These are phyloP conservation scores for Atrichornis clamosus DNA, from an alignment of 2,113 vertebrate genomes.

Conservation along the genomic window DNA sequence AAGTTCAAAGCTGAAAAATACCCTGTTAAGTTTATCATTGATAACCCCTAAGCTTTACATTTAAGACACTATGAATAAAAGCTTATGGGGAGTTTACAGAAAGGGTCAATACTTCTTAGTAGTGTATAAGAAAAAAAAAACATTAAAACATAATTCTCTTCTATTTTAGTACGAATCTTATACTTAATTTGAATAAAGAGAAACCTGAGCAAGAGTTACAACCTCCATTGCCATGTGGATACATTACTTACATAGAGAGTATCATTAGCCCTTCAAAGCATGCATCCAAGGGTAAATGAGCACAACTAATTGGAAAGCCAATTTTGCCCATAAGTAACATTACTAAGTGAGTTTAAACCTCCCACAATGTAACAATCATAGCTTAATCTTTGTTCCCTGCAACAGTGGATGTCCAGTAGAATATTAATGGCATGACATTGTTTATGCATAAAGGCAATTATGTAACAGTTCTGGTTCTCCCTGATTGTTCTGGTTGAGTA, in stretches of 20 bases:
- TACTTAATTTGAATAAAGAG: not conserved
- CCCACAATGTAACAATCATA: not conserved
- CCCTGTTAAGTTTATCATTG: not conserved
- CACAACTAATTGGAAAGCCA: conserved; percentile 55
- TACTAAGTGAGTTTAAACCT: conserved; percentile 37
- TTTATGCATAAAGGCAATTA: conserved; percentile 43
- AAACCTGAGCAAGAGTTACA: not conserved
- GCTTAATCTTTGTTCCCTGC: conserved; percentile 32
- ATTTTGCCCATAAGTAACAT: conserved; percentile 54
- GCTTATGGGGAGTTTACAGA: not conserved
- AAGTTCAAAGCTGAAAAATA: not conserved
- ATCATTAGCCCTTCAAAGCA: conserved; percentile 47
- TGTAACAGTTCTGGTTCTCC: conserved; percentile 24
- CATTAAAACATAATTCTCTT: not conserved
- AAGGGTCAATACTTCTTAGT: not conserved
- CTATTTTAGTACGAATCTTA: not conserved
- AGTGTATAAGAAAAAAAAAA: not conserved
- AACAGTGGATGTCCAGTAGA: not conserved
- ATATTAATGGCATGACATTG: conserved; percentile 36
- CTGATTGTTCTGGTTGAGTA: not conserved
- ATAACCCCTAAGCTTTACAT: not conserved
- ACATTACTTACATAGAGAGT: not conserved
- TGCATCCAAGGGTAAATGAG: conserved; percentile 33
- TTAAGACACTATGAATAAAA: not conserved
- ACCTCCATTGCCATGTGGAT: not conserved